Evolutionary conservation across 2,113 vertebrate species (phyloP).

Genomic region (Cinclus mexicanus): DNA sequence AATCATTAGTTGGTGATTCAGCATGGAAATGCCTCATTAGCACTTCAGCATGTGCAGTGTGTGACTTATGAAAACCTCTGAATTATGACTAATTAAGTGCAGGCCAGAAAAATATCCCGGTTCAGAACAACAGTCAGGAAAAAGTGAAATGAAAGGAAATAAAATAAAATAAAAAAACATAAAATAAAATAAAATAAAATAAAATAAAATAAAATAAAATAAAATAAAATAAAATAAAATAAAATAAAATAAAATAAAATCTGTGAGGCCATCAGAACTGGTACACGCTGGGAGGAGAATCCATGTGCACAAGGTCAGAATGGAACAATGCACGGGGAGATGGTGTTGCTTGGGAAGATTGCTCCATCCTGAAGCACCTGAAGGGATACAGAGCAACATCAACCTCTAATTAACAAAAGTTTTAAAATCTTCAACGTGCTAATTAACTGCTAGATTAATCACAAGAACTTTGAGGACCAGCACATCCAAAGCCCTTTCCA

Average conservation of each 20-base stretch:
- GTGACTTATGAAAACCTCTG: conserved; percentile 1
- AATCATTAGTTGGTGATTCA: conserved; percentile 55
- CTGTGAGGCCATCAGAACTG: neutral
- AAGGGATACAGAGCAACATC: neutral
- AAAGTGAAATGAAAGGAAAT: neutral
- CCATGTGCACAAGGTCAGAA: fast-evolving
- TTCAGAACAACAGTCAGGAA: neutral
- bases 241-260: neutral
- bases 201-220: neutral
- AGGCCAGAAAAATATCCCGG: neutral
- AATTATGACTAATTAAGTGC: conserved; percentile 11
- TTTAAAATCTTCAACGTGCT: neutral
- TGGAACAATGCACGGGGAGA: fast-evolving
- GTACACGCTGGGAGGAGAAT: neutral
- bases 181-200: neutral
- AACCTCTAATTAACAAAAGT: neutral
- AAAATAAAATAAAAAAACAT: neutral
- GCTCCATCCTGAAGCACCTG: neutral
- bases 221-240: neutral
- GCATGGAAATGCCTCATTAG: conserved; percentile 67
- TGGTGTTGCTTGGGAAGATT: fast-evolving
- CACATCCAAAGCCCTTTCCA: neutral
- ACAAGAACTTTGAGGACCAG: neutral
- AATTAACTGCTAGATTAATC: neutral
- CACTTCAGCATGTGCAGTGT: conserved; percentile 36